These are phyloP conservation scores for Petrocephalus sullivani DNA, from an alignment of 2,797 vertebrate species.

Conservation along the genomic window DNA sequence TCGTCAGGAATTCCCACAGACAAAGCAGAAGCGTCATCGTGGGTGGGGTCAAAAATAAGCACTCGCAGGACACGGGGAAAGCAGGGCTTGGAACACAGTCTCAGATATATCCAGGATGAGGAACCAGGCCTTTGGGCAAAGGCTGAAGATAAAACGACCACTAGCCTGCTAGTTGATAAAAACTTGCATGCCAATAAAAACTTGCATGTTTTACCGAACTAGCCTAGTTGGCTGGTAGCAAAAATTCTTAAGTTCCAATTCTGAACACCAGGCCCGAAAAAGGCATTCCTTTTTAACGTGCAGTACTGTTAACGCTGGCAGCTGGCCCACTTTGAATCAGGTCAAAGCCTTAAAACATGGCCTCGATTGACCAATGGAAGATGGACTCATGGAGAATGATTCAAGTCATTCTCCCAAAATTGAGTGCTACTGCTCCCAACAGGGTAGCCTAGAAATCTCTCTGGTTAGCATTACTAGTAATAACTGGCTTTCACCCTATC, in stretches of 20 bases:
- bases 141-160: background rate
- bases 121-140: background rate
- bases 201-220: background rate
- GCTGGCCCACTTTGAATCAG: background rate
- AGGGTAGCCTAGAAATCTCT: background rate
- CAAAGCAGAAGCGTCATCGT: constrained; percentile 44
- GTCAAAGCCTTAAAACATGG: background rate
- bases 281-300: background rate
- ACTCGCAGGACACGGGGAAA: background rate
- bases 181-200: background rate
- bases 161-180: background rate
- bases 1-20: constrained; percentile 39
- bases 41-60: constrained; percentile 32
- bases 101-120: background rate
- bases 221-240: background rate
- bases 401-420: background rate
- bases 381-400: background rate
- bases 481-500: background rate
- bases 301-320: background rate
- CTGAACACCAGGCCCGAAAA: background rate
- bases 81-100: background rate
- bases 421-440: background rate
- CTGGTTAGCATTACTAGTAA: background rate
- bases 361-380: background rate
- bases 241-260: background rate